These are phyloP conservation scores for Paradoxurus hermaphroditus DNA, from an alignment of 2,113 vertebrate species.

Conservation along the genomic window DNA sequence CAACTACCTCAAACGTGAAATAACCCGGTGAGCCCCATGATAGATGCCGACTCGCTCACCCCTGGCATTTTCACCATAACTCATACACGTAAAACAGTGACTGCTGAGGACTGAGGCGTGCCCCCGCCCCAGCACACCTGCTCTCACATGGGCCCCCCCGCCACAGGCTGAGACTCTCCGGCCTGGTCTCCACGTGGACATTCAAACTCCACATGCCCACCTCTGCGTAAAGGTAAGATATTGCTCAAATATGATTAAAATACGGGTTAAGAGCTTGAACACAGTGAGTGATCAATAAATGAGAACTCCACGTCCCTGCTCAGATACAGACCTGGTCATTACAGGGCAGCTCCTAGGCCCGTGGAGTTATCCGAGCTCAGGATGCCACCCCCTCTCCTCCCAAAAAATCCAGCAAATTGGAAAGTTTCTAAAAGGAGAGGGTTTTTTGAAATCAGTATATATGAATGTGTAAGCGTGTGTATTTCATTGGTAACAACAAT, in stretches of 20 bases:
- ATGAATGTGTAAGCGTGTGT: neutral
- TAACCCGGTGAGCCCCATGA: neutral
- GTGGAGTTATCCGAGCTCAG: neutral
- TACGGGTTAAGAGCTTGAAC: neutral
- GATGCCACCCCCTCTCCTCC: rapidly evolving
- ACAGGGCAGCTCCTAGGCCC: neutral
- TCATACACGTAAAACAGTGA: too few species aligned
- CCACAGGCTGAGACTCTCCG: rapidly evolving
- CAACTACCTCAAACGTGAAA: neutral
- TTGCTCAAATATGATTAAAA: neutral
- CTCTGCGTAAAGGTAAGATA: neutral
- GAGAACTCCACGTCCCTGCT: neutral
- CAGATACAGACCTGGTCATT: neutral
- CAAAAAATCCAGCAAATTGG: too few species aligned
- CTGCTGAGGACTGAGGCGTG: neutral
- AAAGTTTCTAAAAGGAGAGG: neutral
- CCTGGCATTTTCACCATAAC: too few species aligned
- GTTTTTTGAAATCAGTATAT: neutral
- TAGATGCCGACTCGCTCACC: rapidly evolving
- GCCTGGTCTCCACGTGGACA: rapidly evolving
- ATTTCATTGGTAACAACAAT: neutral
- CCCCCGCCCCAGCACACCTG: rapidly evolving
- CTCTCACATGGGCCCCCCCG: neutral
- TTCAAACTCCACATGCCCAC: neutral
- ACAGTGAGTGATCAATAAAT: neutral